Conservation (phyloP, 2,888 invertebrate genomes). For the Philonicus albiceps region DNA sequence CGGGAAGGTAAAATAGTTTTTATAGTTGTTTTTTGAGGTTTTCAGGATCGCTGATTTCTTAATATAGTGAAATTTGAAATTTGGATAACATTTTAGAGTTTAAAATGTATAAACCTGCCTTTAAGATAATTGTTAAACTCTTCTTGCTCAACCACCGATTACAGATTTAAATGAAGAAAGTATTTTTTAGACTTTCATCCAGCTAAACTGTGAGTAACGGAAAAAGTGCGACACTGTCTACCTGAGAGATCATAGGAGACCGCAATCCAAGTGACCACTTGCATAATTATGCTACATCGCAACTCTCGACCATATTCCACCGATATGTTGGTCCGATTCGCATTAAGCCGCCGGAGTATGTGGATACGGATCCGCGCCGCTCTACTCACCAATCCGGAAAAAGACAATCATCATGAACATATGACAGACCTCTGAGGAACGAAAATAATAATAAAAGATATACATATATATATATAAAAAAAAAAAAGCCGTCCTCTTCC, state of each 20-base stretch:
- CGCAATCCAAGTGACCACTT: background rate
- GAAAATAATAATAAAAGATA: conserved; percentile 28
- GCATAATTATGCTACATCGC: background rate
- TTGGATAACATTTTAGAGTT: too few species aligned
- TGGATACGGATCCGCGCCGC: background rate
- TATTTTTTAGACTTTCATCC: background rate
- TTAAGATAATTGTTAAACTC: too few species aligned
- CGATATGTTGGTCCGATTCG: background rate
- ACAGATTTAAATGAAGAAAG: background rate
- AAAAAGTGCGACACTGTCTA: background rate
- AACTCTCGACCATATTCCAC: background rate
- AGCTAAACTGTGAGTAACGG: background rate
- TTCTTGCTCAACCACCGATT: too few species aligned
- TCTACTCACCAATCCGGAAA: conserved; percentile 11
- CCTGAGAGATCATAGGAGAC: background rate
- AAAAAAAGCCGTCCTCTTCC: conserved; percentile 39
- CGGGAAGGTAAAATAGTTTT: too few species aligned
- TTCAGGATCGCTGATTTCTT: too few species aligned
- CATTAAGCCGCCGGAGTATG: background rate
- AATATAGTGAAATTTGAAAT: too few species aligned
- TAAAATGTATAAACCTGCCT: too few species aligned
- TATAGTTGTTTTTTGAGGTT: too few species aligned
- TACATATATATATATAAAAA: background rate
- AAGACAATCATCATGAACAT: conserved; percentile 41
- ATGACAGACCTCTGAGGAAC: conserved; percentile 44